These are phyloP conservation scores for Drosophila insularis DNA, from an alignment of 1,140 invertebrate species.

Conservation along the genomic window DNA sequence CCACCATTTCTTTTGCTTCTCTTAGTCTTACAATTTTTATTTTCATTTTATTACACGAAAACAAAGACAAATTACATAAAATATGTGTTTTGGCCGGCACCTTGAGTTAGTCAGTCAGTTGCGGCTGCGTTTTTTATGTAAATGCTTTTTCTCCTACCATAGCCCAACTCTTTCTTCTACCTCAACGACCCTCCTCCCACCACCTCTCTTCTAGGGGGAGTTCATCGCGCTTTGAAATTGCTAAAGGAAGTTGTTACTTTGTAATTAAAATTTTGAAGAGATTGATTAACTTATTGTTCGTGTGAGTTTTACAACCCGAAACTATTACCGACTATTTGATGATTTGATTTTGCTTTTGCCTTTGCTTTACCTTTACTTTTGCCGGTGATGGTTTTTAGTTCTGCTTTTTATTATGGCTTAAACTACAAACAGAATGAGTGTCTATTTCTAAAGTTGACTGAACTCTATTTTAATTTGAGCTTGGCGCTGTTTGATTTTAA, in stretches of 20 bases:
- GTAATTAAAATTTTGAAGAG: constrained; percentile 76
- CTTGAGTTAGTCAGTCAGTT: constrained; percentile 45
- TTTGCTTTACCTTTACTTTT: not conserved
- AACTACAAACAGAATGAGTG: constrained; percentile 4
- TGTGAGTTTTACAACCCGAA: constrained; percentile 76
- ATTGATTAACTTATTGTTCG: constrained; percentile 81
- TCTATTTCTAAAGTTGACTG: constrained; percentile 47
- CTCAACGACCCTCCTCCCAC: not conserved
- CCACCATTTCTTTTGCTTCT: constrained; percentile 11
- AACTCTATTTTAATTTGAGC: constrained; percentile 52
- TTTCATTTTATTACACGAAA: constrained; percentile 79
- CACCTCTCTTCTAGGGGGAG: constrained; percentile 25
- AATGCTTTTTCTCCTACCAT: constrained; percentile 30
- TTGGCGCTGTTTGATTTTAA: constrained; percentile 54
- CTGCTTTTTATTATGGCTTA: constrained; percentile 34
- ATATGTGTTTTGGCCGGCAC: constrained; percentile 72
- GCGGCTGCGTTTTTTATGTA: constrained; percentile 73
- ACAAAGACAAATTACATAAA: constrained; percentile 82
- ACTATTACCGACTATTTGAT: constrained; percentile 74
- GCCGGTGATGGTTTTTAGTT: constrained; percentile 24
- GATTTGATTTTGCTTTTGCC: constrained; percentile 62
- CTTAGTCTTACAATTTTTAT: constrained; percentile 50
- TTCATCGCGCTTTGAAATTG: constrained; percentile 78
- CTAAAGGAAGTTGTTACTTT: constrained; percentile 80
- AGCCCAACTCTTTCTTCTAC: not conserved